Conservation (phyloP, 2,797 vertebrate genomes). For the Chrysocyon brachyurus region DNA sequence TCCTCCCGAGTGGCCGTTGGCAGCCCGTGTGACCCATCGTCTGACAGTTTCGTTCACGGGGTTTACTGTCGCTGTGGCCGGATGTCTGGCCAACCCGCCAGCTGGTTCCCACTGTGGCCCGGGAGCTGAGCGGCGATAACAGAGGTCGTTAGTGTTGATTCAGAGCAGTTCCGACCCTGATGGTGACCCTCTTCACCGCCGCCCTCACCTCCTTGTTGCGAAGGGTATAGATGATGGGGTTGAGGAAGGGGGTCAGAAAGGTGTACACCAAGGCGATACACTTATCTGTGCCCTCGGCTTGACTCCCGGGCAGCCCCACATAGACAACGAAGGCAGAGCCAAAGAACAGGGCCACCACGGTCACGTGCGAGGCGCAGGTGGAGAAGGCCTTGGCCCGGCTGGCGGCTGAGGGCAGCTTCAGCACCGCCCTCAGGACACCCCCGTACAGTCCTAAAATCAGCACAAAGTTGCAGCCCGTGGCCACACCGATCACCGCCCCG, state of each 20-base stretch:
- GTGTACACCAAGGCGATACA: constrained; percentile 71
- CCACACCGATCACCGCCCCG: background rate
- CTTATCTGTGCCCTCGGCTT: constrained; percentile 29
- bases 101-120: background rate
- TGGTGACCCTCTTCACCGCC: constrained; percentile 45
- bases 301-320: constrained; percentile 42
- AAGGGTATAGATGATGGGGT: constrained; percentile 78
- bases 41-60: background rate
- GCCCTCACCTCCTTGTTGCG: constrained; percentile 75
- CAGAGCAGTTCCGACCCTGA: background rate
- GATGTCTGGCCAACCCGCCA: background rate
- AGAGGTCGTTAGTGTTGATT: background rate
- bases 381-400: constrained; percentile 76
- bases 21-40: background rate
- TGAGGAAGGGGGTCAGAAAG: constrained; percentile 76
- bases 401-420: constrained; percentile 59
- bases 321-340: constrained; percentile 78
- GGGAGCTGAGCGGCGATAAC: background rate
- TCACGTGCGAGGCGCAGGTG: constrained; percentile 71
- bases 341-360: constrained; percentile 67
- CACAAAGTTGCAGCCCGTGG: background rate
- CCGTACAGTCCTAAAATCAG: background rate
- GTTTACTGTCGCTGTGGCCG: background rate
- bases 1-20: background rate
- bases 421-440: constrained; percentile 56